Evolutionary conservation across 2,797 vertebrate species (phyloP), one percentile per base, ranked within the genome.

Genomic region (Typhlichthys subterraneus): DNA sequence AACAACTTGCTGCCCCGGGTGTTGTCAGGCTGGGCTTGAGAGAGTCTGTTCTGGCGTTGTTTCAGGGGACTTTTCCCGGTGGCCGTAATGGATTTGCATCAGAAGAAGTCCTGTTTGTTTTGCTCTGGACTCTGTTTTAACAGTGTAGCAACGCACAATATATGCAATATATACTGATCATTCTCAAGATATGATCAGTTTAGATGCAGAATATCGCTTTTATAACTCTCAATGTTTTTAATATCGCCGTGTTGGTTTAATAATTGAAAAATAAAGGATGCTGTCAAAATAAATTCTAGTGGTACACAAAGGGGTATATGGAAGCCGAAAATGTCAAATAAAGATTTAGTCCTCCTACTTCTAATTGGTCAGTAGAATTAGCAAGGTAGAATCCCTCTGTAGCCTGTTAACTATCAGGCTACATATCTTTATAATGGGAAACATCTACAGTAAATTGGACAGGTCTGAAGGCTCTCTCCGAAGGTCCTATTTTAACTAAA

Each of bases 81-180:
- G 33, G 33, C 33, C 33, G 7, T 38, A 38, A 5, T 38, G 33
- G 33, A 7, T 38, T 38, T 85, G 81, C 83, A 82, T 83, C 79
- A 65, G 77, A 77, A 86, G 76, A 65, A 78, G 65, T 72, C 60
- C n/a, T 45, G 73, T 83, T 88, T 75, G 75, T 80, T 73, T 86
- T 77, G 59, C 76, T 86, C 66, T 84, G 78, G 86, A 85, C 81
- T 86, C 70, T 85, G 72, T 86, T 86, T 89, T 72, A 81, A 86
- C 81, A 78, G 79, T 63, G 61, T 82, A 70, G 62, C 23, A 68
- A 57, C 66, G 76, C 63, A 55, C 60, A 72, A 75, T n/a, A n/a
- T n/a, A n/a, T n/a, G n/a, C n/a, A n/a, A n/a, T n/a, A n/a, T n/a
- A n/a, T n/a, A n/a, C n/a, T n/a, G n/a, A n/a, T n/a, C n/a, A n/a